Conservation (phyloP, 2,888 invertebrate genomes). For the Adelognathus sp. region DNA sequence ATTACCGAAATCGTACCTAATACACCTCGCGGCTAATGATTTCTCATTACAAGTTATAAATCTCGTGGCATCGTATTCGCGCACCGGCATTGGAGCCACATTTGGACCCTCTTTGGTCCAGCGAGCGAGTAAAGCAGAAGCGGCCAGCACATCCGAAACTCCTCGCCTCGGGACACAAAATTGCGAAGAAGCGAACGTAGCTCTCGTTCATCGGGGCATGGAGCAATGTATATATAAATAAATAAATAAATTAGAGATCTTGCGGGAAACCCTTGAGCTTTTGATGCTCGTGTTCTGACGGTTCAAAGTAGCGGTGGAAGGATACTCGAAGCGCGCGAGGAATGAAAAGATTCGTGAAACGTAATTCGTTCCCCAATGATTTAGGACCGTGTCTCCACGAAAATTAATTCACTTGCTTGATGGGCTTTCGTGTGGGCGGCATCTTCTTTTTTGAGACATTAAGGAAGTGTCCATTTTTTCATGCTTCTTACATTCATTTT, state of each 20-base stretch:
- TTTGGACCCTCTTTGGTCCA: slow-evolving; percentile 17
- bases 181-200: slow-evolving; percentile 43
- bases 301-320: background rate
- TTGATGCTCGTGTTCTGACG: slow-evolving; percentile 22
- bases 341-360: background rate
- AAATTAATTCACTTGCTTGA: background rate
- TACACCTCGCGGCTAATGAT: slow-evolving; percentile 79
- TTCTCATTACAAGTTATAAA: slow-evolving; percentile 81
- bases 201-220: slow-evolving; percentile 56
- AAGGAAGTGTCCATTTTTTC: background rate
- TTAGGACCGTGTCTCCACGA: background rate
- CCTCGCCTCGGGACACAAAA: slow-evolving; percentile 65
- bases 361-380: background rate
- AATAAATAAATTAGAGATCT: slow-evolving; percentile 66
- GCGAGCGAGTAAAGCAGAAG: slow-evolving; percentile 36
- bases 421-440: background rate
- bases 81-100: slow-evolving; percentile 24
- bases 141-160: slow-evolving; percentile 34
- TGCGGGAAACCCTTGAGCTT: slow-evolving; percentile 10
- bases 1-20: slow-evolving; percentile 80
- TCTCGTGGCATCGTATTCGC: slow-evolving; percentile 68
- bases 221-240: slow-evolving; percentile 68
- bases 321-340: background rate
- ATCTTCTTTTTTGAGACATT: background rate
- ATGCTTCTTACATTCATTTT: background rate